Evolutionary conservation across 1,140 invertebrate species (phyloP).

Genomic region (Luehdorfia chinensis): DNA sequence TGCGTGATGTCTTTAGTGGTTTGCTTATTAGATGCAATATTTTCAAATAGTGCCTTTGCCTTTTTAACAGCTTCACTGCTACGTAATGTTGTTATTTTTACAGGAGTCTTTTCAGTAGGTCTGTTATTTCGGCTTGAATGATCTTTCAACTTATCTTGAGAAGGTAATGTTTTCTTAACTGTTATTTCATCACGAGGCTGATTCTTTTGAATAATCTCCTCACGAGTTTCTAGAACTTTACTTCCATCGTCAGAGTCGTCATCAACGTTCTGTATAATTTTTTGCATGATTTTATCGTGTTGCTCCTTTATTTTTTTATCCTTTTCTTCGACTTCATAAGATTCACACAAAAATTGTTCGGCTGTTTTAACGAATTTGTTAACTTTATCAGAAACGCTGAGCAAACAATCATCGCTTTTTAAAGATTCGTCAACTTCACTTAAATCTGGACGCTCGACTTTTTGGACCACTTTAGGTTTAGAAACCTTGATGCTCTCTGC

Average conservation of each 20-base stretch:
- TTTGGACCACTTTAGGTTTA: conserved; percentile 62
- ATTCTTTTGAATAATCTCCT: conserved; percentile 2
- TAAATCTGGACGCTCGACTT: conserved; percentile 72
- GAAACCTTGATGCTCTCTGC: conserved; percentile 78
- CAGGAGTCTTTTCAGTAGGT: conserved; percentile 36
- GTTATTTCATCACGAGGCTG: conserved; percentile 18
- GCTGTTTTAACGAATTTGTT: conserved; percentile 79
- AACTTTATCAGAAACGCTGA: conserved; percentile 80
- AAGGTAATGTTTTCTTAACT: conserved; percentile 17
- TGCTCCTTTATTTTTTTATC: conserved; percentile 67
- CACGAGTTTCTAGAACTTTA: not conserved
- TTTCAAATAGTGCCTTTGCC: conserved; percentile 82
- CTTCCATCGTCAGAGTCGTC: conserved; percentile 22
- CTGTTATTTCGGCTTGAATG: conserved; percentile 28
- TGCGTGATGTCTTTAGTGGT: conserved; percentile 41
- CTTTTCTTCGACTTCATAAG: conserved; percentile 56
- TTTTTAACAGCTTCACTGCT: conserved; percentile 81
- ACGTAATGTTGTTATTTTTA: conserved; percentile 68
- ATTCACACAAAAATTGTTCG: conserved; percentile 72
- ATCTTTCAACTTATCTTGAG: conserved; percentile 40
- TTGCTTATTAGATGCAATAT: conserved; percentile 71
- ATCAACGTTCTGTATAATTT: conserved; percentile 46
- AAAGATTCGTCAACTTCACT: conserved; percentile 77
- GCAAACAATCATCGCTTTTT: conserved; percentile 75
- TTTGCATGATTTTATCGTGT: conserved; percentile 61